Conservation (phyloP, 2,888 invertebrate genomes). For the Subacronicta megacephala region DNA sequence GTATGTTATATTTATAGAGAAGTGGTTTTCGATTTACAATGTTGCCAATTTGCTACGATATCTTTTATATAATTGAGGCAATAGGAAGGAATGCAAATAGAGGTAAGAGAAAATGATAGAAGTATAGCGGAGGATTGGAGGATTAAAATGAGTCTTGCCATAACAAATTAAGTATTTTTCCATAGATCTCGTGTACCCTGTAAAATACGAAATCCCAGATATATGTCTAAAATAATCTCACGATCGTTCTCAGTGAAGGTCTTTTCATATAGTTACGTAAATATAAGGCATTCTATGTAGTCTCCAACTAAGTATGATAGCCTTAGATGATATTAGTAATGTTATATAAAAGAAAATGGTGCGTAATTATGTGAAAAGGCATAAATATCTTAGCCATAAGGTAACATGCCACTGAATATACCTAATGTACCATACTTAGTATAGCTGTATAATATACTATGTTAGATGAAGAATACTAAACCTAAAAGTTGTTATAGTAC, state of each 20-base stretch:
- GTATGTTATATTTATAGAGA: not conserved
- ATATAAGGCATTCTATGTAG: conserved; percentile 20
- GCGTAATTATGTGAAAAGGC: conserved; percentile 10
- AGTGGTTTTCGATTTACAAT: not conserved
- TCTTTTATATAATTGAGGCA: conserved; percentile 5
- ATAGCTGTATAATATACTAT: conserved; percentile 32
- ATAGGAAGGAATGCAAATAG: conserved; percentile 30
- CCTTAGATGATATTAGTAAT: conserved; percentile 4
- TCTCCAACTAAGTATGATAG: not conserved
- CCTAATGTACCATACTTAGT: conserved; percentile 52
- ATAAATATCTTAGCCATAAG: conserved; percentile 47
- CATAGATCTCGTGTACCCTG: conserved; percentile 57
- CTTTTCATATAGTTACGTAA: conserved; percentile 9
- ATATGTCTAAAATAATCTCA: conserved; percentile 51
- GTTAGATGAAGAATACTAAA: not conserved
- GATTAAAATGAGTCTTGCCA: conserved; percentile 55
- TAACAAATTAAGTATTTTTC: conserved; percentile 55
- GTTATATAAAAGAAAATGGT: conserved; percentile 1
- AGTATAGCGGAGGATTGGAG: conserved; percentile 5
- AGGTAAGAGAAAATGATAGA: conserved; percentile 2
- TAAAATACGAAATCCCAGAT: conserved; percentile 36
- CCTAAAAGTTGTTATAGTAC: not conserved
- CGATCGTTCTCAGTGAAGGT: conserved; percentile 21
- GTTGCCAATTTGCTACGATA: conserved; percentile 6
- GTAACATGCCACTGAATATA: conserved; percentile 51